These are phyloP conservation scores for Channallabes apus DNA, from an alignment of 2,797 vertebrate species.

Conservation along the genomic window DNA sequence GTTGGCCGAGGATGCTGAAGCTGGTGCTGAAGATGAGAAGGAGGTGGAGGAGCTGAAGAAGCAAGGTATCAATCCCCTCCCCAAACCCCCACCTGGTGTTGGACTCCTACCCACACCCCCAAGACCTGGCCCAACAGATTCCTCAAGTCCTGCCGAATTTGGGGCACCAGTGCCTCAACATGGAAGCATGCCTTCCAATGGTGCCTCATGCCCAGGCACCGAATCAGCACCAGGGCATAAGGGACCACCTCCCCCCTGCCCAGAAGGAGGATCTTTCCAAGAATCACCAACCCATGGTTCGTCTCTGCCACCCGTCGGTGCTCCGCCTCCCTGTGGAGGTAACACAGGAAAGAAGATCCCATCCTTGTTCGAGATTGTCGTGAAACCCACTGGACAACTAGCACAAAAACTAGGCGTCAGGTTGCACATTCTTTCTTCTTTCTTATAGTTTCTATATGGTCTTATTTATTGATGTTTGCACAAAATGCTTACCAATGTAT, in stretches of 20 bases:
- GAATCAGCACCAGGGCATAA: slow-evolving; percentile 57
- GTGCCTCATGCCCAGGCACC: slow-evolving; percentile 59
- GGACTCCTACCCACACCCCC: slow-evolving; percentile 91
- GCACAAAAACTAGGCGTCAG: slow-evolving; percentile 93
- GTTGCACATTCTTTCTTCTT: slow-evolving; percentile 65
- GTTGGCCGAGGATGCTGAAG: slow-evolving; percentile 92
- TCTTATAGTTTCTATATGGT: neutral
- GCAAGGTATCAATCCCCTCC: slow-evolving; percentile 93
- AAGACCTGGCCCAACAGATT: slow-evolving; percentile 73
- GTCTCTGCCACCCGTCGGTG: slow-evolving; percentile 74
- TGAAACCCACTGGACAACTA: slow-evolving; percentile 90
- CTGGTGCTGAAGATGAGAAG: slow-evolving; percentile 93
- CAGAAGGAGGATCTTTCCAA: slow-evolving; percentile 70
- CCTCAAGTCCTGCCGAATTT: slow-evolving; percentile 66
- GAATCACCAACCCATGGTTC: slow-evolving; percentile 68
- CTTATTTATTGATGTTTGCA: neutral
- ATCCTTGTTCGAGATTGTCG: slow-evolving; percentile 92
- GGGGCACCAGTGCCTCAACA: slow-evolving; percentile 64
- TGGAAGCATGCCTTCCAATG: slow-evolving; percentile 58
- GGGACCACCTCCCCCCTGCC: slow-evolving; percentile 61
- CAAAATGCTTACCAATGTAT: neutral
- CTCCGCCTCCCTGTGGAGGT: slow-evolving; percentile 69
- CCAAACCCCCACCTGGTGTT: slow-evolving; percentile 91
- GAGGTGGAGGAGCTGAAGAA: slow-evolving; percentile 96
- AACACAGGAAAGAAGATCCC: slow-evolving; percentile 85